Conservation (phyloP, 1,140 invertebrate species). For the Dendroctonus ponderosae region DNA sequence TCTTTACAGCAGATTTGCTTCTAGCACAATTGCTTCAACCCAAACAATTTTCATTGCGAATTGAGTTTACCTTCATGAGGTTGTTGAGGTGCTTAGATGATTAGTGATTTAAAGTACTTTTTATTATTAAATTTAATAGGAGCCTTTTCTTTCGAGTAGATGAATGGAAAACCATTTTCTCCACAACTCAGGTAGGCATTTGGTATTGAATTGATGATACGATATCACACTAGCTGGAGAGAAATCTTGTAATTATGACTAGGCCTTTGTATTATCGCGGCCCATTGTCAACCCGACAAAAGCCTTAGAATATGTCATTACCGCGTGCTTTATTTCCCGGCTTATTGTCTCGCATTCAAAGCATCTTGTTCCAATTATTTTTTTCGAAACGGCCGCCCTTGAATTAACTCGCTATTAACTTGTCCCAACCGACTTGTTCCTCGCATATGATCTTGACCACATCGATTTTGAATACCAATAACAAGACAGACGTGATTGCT, state of each 20-base stretch:
- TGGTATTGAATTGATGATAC: neutral
- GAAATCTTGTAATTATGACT: conserved; percentile 6
- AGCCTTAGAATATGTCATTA: conserved; percentile 30
- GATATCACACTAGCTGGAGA: conserved; percentile 4
- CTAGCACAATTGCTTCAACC: conserved; percentile 19
- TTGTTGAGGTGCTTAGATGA: too few relatives aligned
- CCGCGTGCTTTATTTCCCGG: conserved; percentile 14
- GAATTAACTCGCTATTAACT: conserved; percentile 33
- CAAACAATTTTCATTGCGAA: neutral
- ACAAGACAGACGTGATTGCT: conserved; percentile 30
- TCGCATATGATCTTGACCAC: conserved; percentile 32
- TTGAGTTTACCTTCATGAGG: too few relatives aligned
- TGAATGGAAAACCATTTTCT: conserved; percentile 5
- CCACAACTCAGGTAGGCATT: conserved; percentile 3
- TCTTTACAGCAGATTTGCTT: conserved; percentile 15
- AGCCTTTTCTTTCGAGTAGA: neutral
- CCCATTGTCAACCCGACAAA: conserved; percentile 24
- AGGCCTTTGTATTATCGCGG: conserved; percentile 1
- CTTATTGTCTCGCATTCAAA: conserved; percentile 25
- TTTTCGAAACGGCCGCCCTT: conserved; percentile 27
- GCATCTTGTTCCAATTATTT: conserved; percentile 32
- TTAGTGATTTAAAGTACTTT: too few relatives aligned
- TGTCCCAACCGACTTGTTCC: conserved; percentile 28
- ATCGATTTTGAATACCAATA: conserved; percentile 31
- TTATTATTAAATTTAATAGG: neutral